A percentile compares a stretch with the other conserved stretches of the same genome.
Evolutionary conservation across 2,888 invertebrate species (phyloP).

Genomic region (Ochlodes sylvanus): DNA sequence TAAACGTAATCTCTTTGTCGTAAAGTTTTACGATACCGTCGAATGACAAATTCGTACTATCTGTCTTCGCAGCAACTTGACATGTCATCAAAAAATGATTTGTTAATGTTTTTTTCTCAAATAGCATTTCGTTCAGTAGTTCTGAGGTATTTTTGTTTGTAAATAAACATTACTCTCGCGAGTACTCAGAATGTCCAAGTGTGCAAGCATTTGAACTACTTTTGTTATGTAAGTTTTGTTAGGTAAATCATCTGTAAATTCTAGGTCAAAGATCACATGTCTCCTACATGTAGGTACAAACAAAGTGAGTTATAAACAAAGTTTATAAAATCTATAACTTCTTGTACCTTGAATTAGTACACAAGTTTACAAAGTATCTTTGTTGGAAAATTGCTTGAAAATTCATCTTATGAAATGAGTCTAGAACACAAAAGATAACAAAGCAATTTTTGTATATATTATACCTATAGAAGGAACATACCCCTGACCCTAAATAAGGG

Average conservation of each 20-base stretch:
- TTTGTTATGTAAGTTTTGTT: conserved; percentile 36
- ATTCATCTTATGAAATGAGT: too few relatives aligned
- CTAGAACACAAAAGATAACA: too few relatives aligned
- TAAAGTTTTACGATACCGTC: conserved; percentile 13
- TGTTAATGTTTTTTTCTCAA: background rate
- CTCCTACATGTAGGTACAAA: conserved; percentile 6
- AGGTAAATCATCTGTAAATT: conserved; percentile 31
- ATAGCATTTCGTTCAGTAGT: background rate
- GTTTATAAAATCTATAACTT: background rate
- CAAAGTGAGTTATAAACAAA: background rate
- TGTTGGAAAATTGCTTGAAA: too few relatives aligned
- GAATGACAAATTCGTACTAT: conserved; percentile 1
- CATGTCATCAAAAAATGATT: conserved; percentile 21
- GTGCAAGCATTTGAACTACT: conserved; percentile 9
- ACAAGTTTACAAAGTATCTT: too few relatives aligned
- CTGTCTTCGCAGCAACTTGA: conserved; percentile 15
- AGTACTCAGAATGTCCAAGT: background rate
- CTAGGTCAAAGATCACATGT: conserved; percentile 26
- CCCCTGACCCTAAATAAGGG: too few relatives aligned
- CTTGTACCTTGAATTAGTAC: too few relatives aligned
- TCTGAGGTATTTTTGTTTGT: conserved; percentile 14
- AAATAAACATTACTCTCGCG: conserved; percentile 25
- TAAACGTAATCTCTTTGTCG: conserved; percentile 26
- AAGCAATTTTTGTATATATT: too few relatives aligned
- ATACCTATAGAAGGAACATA: too few relatives aligned